phyloP scores from a whole-genome alignment of 2,888 invertebrate genomes.

The Mycalesis mineus region DNA sequence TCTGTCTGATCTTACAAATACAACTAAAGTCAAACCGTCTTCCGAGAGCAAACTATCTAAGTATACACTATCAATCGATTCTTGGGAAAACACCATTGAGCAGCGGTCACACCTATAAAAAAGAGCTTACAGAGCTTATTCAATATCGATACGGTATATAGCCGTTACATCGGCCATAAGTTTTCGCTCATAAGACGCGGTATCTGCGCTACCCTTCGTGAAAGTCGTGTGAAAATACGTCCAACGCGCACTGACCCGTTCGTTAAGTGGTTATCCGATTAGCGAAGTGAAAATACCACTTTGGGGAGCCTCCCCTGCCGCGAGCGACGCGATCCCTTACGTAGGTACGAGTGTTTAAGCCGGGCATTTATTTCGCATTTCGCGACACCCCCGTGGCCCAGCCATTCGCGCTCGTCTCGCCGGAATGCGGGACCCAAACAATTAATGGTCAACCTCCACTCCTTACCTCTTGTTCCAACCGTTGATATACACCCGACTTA shows the following conservation, averaged over 20 bases:
- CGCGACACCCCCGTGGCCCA: conserved; percentile 58
- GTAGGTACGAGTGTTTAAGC: conserved; percentile 54
- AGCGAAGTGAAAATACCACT: conserved; percentile 81
- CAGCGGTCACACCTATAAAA: conserved; percentile 55
- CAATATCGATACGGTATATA: conserved; percentile 57
- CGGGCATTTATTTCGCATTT: conserved; percentile 77
- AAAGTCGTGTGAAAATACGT: conserved; percentile 78
- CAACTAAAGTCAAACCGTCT: too few species aligned
- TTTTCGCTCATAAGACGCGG: conserved; percentile 68
- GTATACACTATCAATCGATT: too few species aligned
- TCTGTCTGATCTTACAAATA: too few species aligned
- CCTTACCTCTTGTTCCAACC: conserved; percentile 30
- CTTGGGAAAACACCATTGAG: conserved; percentile 51
- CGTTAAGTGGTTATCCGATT: conserved; percentile 81
- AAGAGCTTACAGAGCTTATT: conserved; percentile 38
- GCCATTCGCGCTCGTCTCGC: conserved; percentile 41
- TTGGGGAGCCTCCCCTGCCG: conserved; percentile 74
- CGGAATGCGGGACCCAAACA: conserved; percentile 56
- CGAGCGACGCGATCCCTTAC: conserved; percentile 71
- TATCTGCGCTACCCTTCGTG: conserved; percentile 63
- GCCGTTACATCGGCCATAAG: conserved; percentile 68
- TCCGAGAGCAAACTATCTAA: too few species aligned
- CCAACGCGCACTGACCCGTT: conserved; percentile 78
- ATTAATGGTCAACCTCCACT: conserved; percentile 60
- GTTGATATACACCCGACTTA: too few species aligned